phyloP scores from a whole-genome alignment of 2,113 vertebrate genomes.

The Pachypanchax playfairii region DNA sequence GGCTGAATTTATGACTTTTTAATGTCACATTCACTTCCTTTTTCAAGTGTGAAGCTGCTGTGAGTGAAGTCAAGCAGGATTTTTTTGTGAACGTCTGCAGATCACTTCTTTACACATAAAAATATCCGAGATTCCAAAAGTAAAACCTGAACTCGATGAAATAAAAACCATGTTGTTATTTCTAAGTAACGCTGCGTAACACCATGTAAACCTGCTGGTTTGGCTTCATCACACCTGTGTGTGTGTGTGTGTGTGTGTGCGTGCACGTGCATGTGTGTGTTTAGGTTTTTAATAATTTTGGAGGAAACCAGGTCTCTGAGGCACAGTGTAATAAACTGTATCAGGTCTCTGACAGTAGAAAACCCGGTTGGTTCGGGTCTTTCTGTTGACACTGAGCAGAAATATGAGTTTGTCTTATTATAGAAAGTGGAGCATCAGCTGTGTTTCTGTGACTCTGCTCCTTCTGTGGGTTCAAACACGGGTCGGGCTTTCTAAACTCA shows the following conservation, averaged over 20 bases:
- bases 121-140: too few species aligned
- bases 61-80: too few species aligned
- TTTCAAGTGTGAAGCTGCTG: too few species aligned
- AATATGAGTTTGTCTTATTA: not conserved
- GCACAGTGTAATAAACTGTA: not conserved
- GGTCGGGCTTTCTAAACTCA: conserved; percentile 12
- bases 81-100: too few species aligned
- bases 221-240: too few species aligned
- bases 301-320: not conserved
- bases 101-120: too few species aligned
- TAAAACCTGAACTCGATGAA: too few species aligned
- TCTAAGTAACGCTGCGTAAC: too few species aligned
- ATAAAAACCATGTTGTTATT: too few species aligned
- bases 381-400: not conserved
- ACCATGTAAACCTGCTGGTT: too few species aligned
- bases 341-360: not conserved
- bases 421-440: not conserved
- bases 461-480: conserved; percentile 11
- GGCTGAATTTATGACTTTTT: too few species aligned
- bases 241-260: not conserved
- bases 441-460: not conserved
- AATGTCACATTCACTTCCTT: too few species aligned
- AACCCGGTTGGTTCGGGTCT: not conserved
- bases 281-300: not conserved
- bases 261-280: not conserved